Conservation (phyloP, 2,113 vertebrate genomes). For the Smithornis capensis region DNA sequence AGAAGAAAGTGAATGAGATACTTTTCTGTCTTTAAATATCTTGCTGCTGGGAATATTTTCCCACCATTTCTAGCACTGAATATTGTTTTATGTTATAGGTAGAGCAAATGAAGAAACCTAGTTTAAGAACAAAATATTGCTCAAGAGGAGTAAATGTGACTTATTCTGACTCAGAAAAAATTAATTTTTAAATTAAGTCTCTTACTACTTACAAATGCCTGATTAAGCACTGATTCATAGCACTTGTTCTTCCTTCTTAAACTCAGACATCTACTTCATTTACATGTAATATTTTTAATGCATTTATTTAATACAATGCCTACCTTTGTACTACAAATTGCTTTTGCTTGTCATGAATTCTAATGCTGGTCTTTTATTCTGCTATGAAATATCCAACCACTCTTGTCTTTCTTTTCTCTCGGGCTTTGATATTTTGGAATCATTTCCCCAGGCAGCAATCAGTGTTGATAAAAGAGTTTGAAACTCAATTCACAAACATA, state of each 20-base stretch:
- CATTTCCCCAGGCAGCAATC: constrained; percentile 59
- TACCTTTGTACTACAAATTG: constrained; percentile 42
- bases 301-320: constrained; percentile 9
- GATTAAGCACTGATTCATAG: background rate
- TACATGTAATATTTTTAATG: constrained; percentile 39
- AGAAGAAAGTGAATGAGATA: background rate
- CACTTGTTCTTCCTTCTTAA: background rate
- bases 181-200: background rate
- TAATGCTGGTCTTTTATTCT: constrained; percentile 46
- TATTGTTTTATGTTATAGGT: background rate
- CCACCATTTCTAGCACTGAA: background rate
- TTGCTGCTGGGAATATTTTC: background rate
- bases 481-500: constrained; percentile 52
- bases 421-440: constrained; percentile 59
- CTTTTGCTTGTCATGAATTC: constrained; percentile 56
- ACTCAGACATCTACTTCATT: constrained; percentile 32
- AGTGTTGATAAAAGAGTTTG: constrained; percentile 51
- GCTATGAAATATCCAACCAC: constrained; percentile 36
- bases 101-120: background rate
- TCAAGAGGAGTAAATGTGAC: background rate
- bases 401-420: constrained; percentile 39
- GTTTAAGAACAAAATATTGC: background rate
- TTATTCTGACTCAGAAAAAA: background rate
- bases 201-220: background rate
- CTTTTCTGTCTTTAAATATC: background rate